Evolutionary conservation across 1,140 invertebrate genomes (phyloP), one percentile per base, ranked within the genome.

Genomic region (Battus philenor): DNA sequence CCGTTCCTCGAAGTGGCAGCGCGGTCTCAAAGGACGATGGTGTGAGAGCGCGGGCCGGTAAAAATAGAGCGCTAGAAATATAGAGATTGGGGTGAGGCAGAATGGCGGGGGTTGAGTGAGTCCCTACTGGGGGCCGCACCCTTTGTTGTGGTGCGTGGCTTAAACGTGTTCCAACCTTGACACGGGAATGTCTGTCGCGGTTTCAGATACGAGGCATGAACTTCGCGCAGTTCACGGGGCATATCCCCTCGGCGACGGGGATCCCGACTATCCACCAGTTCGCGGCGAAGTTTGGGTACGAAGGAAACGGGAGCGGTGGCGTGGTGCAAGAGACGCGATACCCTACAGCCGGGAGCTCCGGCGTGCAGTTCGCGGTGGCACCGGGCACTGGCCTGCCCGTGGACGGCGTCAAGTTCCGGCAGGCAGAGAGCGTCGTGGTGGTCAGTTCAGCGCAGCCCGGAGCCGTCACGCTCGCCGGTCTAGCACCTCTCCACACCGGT

Each of bases 381-480:
- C 68, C 76, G 9, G 65, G 59, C 0, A 48, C 68, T 0, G 67
- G 73, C n/a, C 64, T 81, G 18, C 51, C 74, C 5, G 76, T 85
- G 16, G 85, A 87, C 43, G 80, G 79, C 5, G 82, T 84, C 30
- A 87, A 87, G 74, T 87, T 87, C 56, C 48, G 83, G 0, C 82
- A 86, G 58, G 73, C 76, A 0, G 84, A 87, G 51, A 84, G 77
- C 39, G 74, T 86, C 17, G 79, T 83, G 12, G 81, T 86, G 2
- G 78, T 83, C 39, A 77, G 82, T 55, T 68, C 57, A 32, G 76
- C 78, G 8, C 77, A 83, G 39, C 80, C 78, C 0, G 74, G 70
- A n/a, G 54, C 78, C 0, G 71, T 78, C n/a, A 52, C 76, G 0
- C 49, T 83, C 7, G 61, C 76, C 9, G 74, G 74, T 1, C 51